These are phyloP conservation scores for Heloderma charlesbogerti DNA, from an alignment of 2,113 vertebrate species.

Conservation along the genomic window DNA sequence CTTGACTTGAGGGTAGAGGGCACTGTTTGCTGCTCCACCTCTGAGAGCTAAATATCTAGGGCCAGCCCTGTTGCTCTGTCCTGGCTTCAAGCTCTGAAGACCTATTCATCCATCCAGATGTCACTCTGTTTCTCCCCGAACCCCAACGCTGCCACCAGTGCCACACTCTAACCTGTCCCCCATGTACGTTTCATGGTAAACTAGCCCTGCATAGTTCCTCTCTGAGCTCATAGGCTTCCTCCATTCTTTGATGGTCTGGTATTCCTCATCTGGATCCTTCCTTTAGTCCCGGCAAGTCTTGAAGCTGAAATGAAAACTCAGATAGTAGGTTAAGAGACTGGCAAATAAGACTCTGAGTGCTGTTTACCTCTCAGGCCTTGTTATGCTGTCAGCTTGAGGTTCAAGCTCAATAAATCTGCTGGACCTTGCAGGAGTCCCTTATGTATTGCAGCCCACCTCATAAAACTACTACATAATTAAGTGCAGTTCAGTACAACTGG, in stretches of 20 bases:
- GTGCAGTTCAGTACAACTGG: conserved; percentile 67
- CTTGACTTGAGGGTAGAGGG: too few species aligned
- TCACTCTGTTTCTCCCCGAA: background rate
- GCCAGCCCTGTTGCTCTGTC: background rate
- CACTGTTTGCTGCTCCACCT: too few species aligned
- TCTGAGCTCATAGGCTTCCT: conserved; percentile 8
- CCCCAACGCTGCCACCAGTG: too few species aligned
- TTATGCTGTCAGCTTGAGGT: conserved; percentile 74
- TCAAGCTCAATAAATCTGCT: conserved; percentile 77
- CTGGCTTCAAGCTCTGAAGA: background rate
- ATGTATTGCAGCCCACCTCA: conserved; percentile 76
- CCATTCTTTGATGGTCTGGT: conserved; percentile 3
- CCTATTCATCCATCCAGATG: background rate
- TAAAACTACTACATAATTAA: conserved; percentile 83
- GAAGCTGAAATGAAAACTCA: conserved; percentile 10
- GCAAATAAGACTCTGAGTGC: conserved; percentile 65
- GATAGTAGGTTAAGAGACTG: conserved; percentile 64
- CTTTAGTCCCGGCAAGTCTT: background rate
- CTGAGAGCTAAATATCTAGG: too few species aligned
- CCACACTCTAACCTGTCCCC: background rate
- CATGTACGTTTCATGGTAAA: background rate
- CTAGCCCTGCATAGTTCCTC: background rate
- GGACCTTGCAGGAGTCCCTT: conserved; percentile 66
- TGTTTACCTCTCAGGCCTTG: conserved; percentile 69
- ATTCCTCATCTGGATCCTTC: conserved; percentile 36